Base-by-base conservation (phyloP, 2,797 vertebrate genomes). In the Gephyroberyx darwinii region DNA sequence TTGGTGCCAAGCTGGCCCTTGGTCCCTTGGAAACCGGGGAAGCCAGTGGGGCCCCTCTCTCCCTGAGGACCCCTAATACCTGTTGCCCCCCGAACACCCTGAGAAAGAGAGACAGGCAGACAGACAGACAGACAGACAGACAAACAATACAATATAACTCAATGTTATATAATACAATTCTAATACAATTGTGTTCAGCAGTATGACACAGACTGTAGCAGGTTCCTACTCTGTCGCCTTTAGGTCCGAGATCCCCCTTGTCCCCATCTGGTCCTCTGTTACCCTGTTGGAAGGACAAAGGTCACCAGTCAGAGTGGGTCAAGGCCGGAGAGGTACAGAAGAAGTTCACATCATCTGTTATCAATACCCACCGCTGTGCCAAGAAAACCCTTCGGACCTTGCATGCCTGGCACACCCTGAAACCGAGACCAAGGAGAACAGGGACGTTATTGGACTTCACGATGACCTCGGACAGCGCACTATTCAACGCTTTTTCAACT, bases 201-300 rank as follows among this genome's bases (percentile, higher is more conserved):
- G 54, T 43, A 54, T 17, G 5, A 20, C 76, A 63, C 8, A 65
- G 26, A 41, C 59, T 68, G 31, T 2, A 26, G 6, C 5, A 12
- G 19, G 14, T 41, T 86, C 86, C 20, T 94, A 97, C 96, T 91
- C 90, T 93, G 74, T 90, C 77, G 64, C 96, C 96, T 93, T 94
- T 95, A 12, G 77, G 62, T 75, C 96, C 96, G 35, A 63, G 30
- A 51, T 93, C 85, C 3, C 96, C 96, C 33, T 91, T 93, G 71
- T 94, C 94, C 80, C 96, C 96, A 53, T 90, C 80, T 0, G 82
- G 87, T 59, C 94, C 95, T 83, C 64, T 84, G 50, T 72, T 87
- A 17, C 96, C 96, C 96, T 97, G 82, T 50, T 20, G 77, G 69
- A 20, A 56, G 65, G 4, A 41, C 59, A 65, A 68, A 4, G 10